Conservation (phyloP, 2,797 vertebrate species). For the Nannoperca australis region DNA sequence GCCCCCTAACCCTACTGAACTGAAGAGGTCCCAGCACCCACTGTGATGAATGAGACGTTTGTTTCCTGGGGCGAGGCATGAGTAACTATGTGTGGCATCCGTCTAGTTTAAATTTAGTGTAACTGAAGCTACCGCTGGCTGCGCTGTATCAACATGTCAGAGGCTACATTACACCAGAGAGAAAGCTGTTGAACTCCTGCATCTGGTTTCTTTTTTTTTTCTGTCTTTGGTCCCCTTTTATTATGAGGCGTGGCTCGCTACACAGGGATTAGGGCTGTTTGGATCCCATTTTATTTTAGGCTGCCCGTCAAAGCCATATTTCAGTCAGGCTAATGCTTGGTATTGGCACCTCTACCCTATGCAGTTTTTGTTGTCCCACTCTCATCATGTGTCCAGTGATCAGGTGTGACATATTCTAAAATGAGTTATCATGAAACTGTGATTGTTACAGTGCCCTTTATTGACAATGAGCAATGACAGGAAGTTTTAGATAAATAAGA, state of each 20-base stretch:
- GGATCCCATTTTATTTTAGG: slow-evolving; percentile 70
- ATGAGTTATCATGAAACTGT: neutral
- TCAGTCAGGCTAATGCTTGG: slow-evolving; percentile 41
- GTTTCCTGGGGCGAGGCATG: slow-evolving; percentile 86
- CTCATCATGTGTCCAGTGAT: slow-evolving; percentile 8
- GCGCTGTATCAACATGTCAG: slow-evolving; percentile 83
- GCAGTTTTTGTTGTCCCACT: slow-evolving; percentile 32
- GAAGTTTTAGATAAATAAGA: neutral
- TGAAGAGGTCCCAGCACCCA: slow-evolving; percentile 66
- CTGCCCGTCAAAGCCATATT: slow-evolving; percentile 52
- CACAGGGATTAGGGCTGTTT: slow-evolving; percentile 50
- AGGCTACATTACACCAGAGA: slow-evolving; percentile 73
- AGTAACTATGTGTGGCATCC: slow-evolving; percentile 89
- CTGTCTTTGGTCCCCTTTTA: slow-evolving; percentile 50
- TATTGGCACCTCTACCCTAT: slow-evolving; percentile 52
- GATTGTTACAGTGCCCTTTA: neutral
- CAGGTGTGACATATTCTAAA: slow-evolving; percentile 8
- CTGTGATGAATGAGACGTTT: slow-evolving; percentile 84
- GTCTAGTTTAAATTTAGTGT: slow-evolving; percentile 92
- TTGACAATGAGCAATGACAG: neutral
- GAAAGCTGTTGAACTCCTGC: slow-evolving; percentile 78
- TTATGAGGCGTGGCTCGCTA: slow-evolving; percentile 25
- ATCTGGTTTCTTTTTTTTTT: slow-evolving; percentile 61
- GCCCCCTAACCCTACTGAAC: slow-evolving; percentile 74
- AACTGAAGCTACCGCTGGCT: slow-evolving; percentile 86